These are phyloP conservation scores for Drosophila ananassae DNA, from an alignment of 1,140 invertebrate genomes.

Conservation along the genomic window DNA sequence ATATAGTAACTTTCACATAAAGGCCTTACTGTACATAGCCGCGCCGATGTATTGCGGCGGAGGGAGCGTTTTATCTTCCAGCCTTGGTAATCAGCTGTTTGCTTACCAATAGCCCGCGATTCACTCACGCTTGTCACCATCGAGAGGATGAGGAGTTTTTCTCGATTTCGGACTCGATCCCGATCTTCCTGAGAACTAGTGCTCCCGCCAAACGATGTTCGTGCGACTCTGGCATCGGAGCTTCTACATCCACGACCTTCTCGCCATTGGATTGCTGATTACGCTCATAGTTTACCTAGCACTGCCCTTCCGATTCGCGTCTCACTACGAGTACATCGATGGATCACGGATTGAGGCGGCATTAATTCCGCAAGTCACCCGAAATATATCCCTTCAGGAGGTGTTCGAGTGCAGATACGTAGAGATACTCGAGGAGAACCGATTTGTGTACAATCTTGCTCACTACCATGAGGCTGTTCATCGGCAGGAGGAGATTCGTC, in stretches of 20 bases:
- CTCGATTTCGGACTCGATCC: not conserved
- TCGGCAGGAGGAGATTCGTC: constrained; percentile 58
- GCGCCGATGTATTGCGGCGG: not conserved
- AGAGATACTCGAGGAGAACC: constrained; percentile 68
- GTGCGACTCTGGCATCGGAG: constrained; percentile 58
- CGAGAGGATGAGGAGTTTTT: constrained; percentile 19
- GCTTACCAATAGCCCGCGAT: constrained; percentile 8
- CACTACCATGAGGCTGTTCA: constrained; percentile 62
- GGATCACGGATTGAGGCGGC: constrained; percentile 54
- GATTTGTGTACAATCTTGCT: constrained; percentile 57
- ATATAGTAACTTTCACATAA: not conserved
- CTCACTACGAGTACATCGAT: constrained; percentile 74
- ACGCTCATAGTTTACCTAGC: constrained; percentile 66
- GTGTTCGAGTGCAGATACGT: constrained; percentile 65
- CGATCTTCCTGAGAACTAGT: constrained; percentile 9
- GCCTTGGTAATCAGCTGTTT: constrained; percentile 31
- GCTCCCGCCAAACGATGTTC: constrained; percentile 52
- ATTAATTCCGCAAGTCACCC: constrained; percentile 55
- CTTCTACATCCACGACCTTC: constrained; percentile 62
- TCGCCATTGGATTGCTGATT: constrained; percentile 34
- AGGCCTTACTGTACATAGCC: not conserved
- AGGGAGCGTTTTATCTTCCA: not conserved
- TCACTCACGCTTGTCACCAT: not conserved
- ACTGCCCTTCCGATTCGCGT: constrained; percentile 78
- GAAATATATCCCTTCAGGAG: constrained; percentile 66